These are phyloP conservation scores for Drosophila borealis DNA, from an alignment of 2,888 invertebrate species.

Conservation along the genomic window DNA sequence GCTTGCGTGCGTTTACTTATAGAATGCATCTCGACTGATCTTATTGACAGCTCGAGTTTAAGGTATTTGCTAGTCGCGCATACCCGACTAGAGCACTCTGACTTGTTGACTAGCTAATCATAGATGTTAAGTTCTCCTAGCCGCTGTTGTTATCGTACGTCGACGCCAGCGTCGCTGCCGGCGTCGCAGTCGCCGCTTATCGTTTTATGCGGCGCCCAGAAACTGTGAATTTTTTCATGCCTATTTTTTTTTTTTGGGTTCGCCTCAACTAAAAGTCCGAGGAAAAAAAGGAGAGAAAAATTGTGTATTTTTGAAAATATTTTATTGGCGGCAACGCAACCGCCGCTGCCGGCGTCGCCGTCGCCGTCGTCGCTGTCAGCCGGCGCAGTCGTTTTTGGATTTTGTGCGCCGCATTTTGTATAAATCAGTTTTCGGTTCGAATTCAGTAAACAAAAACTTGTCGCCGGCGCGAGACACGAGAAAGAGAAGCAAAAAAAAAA, in stretches of 20 bases:
- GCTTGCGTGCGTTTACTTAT: no score
- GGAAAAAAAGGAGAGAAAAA: conserved; percentile 4
- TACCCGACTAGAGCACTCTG: no score
- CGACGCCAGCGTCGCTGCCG: conserved; percentile 36
- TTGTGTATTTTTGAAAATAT: conserved; percentile 70
- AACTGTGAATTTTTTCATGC: conserved; percentile 23
- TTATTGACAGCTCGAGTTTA: background rate
- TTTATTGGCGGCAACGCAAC: conserved; percentile 57
- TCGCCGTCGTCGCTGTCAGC: conserved; percentile 15
- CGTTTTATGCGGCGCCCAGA: conserved; percentile 32
- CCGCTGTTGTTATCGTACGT: conserved; percentile 43
- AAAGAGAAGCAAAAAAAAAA: conserved; percentile 45
- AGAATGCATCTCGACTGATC: no score
- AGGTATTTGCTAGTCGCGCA: background rate
- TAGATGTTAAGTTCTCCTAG: conserved; percentile 11
- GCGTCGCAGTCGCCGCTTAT: conserved; percentile 50
- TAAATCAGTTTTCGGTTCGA: conserved; percentile 76
- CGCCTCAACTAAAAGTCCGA: conserved; percentile 27
- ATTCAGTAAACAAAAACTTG: conserved; percentile 84
- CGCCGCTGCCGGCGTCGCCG: conserved; percentile 28
- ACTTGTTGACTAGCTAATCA: conserved; percentile 22
- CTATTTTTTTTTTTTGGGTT: conserved; percentile 7
- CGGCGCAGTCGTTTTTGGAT: conserved; percentile 59
- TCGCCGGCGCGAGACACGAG: conserved; percentile 79
- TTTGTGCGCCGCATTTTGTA: conserved; percentile 61